These are phyloP conservation scores for Nixonia krombeini DNA, from an alignment of 1,140 invertebrate genomes.

Conservation along the genomic window DNA sequence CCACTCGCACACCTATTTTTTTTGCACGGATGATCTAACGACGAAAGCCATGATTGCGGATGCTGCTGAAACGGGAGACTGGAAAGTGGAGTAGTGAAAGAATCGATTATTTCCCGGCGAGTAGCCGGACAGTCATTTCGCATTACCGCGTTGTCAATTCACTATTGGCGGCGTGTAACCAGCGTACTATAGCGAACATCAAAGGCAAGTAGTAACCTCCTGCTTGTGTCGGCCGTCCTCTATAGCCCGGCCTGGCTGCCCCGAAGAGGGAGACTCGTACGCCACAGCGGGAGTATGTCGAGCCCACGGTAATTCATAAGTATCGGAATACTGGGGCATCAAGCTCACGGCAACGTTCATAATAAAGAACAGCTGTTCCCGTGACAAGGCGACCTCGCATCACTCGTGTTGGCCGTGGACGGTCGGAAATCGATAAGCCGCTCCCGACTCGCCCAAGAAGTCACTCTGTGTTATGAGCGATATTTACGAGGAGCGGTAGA, in stretches of 20 bases:
- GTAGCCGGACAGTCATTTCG: no score
- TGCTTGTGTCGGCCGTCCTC: slow-evolving; percentile 25
- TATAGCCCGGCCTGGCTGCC: background rate
- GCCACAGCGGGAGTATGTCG: slow-evolving; percentile 13
- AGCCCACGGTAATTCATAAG: slow-evolving; percentile 24
- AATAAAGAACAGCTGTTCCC: slow-evolving; percentile 42
- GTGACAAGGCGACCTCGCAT: no score
- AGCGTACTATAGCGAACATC: no score
- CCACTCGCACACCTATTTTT: no score
- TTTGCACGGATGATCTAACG: no score
- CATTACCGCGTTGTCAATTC: no score
- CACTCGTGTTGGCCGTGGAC: no score
- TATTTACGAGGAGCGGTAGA: slow-evolving; percentile 13
- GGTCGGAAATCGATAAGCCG: slow-evolving; percentile 6
- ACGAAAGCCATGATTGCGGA: no score
- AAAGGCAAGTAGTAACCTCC: background rate
- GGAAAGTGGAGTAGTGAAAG: no score
- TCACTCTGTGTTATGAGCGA: slow-evolving; percentile 1
- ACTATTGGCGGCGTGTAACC: no score
- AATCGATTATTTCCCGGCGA: no score
- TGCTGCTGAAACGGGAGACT: no score
- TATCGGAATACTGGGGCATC: slow-evolving; percentile 13
- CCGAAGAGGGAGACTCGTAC: slow-evolving; percentile 6
- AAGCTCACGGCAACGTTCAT: slow-evolving; percentile 13
- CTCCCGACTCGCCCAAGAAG: background rate